These are phyloP conservation scores for Lucifuga dentata DNA, from an alignment of 2,113 vertebrate genomes.

Conservation along the genomic window DNA sequence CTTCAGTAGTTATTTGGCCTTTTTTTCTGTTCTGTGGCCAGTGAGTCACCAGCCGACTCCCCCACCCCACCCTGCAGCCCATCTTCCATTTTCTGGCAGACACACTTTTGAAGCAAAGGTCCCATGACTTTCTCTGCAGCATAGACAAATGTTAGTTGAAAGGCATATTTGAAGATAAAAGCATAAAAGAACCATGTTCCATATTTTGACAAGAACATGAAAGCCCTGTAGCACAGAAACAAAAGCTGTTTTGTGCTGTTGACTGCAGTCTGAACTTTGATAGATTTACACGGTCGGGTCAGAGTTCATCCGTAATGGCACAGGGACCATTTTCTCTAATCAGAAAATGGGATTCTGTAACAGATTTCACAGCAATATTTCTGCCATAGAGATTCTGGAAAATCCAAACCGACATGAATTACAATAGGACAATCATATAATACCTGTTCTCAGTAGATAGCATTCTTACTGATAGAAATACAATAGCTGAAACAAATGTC, in stretches of 20 bases:
- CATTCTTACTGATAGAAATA: too few relatives aligned
- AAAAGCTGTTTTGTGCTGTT: neutral
- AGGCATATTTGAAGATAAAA: conserved; percentile 71
- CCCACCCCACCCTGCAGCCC: neutral
- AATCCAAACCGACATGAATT: neutral
- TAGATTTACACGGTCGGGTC: conserved; percentile 35
- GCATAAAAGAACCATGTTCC: conserved; percentile 46
- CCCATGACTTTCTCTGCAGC: conserved; percentile 49
- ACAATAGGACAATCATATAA: too few relatives aligned
- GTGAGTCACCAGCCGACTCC: conserved; percentile 24
- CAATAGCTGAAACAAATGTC: too few relatives aligned
- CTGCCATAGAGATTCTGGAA: neutral
- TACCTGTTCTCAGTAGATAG: too few relatives aligned
- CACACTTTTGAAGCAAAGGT: conserved; percentile 60
- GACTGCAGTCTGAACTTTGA: conserved; percentile 12
- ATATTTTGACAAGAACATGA: conserved; percentile 54
- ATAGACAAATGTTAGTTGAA: conserved; percentile 69
- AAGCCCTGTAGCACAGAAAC: conserved; percentile 17
- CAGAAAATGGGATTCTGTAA: conserved; percentile 11
- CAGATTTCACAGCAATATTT: conserved; percentile 4
- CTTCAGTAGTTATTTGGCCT: conserved; percentile 71
- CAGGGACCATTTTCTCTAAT: conserved; percentile 13
- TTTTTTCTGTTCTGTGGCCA: conserved; percentile 48
- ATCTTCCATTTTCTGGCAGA: conserved; percentile 59
- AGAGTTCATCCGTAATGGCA: conserved; percentile 30